These are phyloP conservation scores for Camelus bactrianus DNA, from an alignment of 2,113 vertebrate genomes.

Conservation along the genomic window DNA sequence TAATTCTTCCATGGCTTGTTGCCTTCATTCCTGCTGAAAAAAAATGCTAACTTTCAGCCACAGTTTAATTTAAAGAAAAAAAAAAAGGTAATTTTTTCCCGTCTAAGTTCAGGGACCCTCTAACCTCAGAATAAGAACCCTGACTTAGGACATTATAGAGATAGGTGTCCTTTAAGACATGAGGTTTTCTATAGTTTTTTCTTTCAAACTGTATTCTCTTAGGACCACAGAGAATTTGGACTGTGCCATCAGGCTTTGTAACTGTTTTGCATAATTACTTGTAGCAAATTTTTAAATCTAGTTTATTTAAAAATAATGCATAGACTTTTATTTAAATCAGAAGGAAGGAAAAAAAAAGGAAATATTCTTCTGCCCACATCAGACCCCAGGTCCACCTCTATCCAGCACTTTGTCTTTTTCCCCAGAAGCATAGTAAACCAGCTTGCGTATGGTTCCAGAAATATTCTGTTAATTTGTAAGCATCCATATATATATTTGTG, in stretches of 20 bases:
- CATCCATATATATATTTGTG: background rate
- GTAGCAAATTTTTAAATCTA: background rate
- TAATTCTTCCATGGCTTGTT: background rate
- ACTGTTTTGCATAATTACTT: background rate
- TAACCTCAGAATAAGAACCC: background rate
- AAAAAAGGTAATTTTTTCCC: background rate
- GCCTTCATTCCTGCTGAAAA: slow-evolving; percentile 24
- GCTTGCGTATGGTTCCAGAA: background rate
- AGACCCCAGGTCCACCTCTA: background rate
- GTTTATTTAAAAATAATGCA: background rate
- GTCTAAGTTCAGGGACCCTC: background rate
- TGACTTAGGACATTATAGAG: background rate
- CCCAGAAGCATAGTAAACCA: background rate
- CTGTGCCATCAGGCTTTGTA: background rate
- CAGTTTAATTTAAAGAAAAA: background rate
- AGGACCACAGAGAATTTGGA: background rate
- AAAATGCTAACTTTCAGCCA: slow-evolving; percentile 48
- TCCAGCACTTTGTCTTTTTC: background rate
- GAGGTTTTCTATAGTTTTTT: background rate
- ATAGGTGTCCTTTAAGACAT: background rate
- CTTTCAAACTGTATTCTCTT: background rate
- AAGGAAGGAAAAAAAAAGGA: background rate
- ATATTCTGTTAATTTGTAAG: background rate
- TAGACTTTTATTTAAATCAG: slow-evolving; percentile 46
- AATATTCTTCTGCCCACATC: background rate